phyloP scores from a whole-genome alignment of 2,797 vertebrate species.

The Podarcis siculus region DNA sequence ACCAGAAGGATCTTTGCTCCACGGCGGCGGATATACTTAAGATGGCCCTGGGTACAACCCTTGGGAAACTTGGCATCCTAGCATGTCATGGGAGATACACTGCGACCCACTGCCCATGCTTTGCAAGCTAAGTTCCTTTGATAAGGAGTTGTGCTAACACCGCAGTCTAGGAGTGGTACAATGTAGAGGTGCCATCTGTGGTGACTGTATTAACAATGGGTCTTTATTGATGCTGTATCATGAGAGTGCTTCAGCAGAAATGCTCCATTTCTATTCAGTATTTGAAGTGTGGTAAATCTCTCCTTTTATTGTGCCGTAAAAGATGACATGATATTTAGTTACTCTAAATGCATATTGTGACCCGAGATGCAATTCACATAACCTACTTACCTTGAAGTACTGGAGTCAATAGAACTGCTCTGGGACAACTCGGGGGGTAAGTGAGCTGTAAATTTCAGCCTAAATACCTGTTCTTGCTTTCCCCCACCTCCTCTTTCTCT shows the following conservation, averaged over 20 bases:
- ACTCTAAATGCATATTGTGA: not conserved
- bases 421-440: constrained; percentile 17
- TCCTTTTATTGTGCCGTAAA: not conserved
- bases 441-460: constrained; percentile 19
- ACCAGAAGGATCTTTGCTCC: no score
- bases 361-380: not conserved
- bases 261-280: not conserved
- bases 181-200: not conserved
- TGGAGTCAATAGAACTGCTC: not conserved
- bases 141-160: not conserved
- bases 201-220: not conserved
- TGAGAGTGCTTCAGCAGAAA: not conserved
- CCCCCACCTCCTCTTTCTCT: not conserved
- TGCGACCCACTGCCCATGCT: not conserved
- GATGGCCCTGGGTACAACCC: not conserved
- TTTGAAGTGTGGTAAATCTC: not conserved
- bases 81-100: not conserved
- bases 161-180: not conserved
- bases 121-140: not conserved
- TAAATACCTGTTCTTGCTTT: not conserved
- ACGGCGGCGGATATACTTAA: no score
- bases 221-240: no score
- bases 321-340: not conserved
- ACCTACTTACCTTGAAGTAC: constrained; percentile 10
- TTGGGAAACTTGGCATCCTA: not conserved